Conservation (phyloP, 1,140 invertebrate genomes). For the Scaptomyza pallida region DNA sequence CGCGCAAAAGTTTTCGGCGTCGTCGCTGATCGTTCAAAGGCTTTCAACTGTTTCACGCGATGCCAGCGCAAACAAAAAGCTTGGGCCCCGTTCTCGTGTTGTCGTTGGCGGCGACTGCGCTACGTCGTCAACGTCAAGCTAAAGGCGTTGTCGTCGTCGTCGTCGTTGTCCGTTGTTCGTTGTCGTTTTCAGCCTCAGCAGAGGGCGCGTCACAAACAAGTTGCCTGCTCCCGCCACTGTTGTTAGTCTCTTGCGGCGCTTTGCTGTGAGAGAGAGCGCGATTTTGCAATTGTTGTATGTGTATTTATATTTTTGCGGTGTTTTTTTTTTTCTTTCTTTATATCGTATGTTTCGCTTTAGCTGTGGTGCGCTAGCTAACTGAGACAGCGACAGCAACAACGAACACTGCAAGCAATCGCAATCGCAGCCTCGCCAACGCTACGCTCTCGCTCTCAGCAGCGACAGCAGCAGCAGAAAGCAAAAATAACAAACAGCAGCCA, state of each 20-base stretch:
- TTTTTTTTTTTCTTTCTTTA: neutral
- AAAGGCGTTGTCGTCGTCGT: slow-evolving; percentile 17
- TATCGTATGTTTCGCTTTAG: neutral
- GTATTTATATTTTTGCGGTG: neutral
- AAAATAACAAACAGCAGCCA: slow-evolving; percentile 41
- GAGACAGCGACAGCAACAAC: slow-evolving; percentile 27
- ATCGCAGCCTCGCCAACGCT: slow-evolving; percentile 1
- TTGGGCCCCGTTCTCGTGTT: slow-evolving; percentile 51
- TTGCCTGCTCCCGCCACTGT: slow-evolving; percentile 1
- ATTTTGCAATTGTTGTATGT: slow-evolving; percentile 37
- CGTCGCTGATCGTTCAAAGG: slow-evolving; percentile 84
- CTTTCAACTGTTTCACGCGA: slow-evolving; percentile 83
- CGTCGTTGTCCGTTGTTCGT: neutral
- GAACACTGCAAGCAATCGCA: slow-evolving; percentile 1
- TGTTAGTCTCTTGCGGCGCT: neutral
- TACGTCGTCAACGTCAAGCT: slow-evolving; percentile 12
- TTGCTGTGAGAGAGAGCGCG: slow-evolving; percentile 34
- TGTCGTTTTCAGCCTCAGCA: slow-evolving; percentile 18
- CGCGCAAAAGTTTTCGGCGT: slow-evolving; percentile 83
- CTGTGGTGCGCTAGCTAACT: slow-evolving; percentile 31
- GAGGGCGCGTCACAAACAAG: slow-evolving; percentile 45
- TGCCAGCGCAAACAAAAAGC: slow-evolving; percentile 78
- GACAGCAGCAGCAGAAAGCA: slow-evolving; percentile 7
- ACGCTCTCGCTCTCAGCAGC: slow-evolving; percentile 15
- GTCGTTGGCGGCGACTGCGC: slow-evolving; percentile 31